Percentiles rank a stretch among this genome's conserved stretches.
Conservation (phyloP, 2,797 vertebrate genomes). For the Gorsachius magnificus region DNA sequence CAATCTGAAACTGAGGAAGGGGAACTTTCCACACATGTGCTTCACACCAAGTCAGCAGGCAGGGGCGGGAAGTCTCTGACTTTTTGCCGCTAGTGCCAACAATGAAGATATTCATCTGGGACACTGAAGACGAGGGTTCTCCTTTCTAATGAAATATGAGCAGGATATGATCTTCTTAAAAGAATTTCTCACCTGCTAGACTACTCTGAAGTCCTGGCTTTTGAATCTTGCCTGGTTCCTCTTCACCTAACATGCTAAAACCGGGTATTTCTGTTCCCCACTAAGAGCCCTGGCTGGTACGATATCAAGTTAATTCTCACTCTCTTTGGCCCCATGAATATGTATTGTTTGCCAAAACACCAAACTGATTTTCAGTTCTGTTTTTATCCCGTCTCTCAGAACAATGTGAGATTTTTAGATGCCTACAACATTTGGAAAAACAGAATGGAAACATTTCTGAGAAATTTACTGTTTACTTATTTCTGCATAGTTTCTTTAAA, state of each 20-base stretch:
- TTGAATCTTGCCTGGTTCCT: not conserved
- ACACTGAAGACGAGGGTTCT: not conserved
- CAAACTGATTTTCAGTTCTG: not conserved
- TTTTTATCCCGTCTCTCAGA: not conserved
- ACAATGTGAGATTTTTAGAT: not conserved
- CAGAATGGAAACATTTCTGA: not conserved
- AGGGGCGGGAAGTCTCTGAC: not conserved
- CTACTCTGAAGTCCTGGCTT: not conserved
- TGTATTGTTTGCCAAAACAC: not conserved
- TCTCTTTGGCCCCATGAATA: not conserved
- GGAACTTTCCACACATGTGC: not conserved
- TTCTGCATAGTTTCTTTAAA: not conserved
- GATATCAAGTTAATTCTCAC: not conserved
- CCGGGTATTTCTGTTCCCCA: not conserved
- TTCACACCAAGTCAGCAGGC: not conserved
- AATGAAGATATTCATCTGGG: not conserved
- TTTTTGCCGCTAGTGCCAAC: not conserved
- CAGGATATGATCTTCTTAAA: not conserved
- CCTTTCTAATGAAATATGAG: not conserved
- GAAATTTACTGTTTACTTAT: not conserved
- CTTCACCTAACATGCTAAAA: not conserved
- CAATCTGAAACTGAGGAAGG: not conserved
- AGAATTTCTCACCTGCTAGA: not conserved
- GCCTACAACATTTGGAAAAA: not conserved
- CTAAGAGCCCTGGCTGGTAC: not conserved